These are phyloP conservation scores for Odontothrips loti DNA, from an alignment of 2,888 invertebrate genomes.

Conservation along the genomic window DNA sequence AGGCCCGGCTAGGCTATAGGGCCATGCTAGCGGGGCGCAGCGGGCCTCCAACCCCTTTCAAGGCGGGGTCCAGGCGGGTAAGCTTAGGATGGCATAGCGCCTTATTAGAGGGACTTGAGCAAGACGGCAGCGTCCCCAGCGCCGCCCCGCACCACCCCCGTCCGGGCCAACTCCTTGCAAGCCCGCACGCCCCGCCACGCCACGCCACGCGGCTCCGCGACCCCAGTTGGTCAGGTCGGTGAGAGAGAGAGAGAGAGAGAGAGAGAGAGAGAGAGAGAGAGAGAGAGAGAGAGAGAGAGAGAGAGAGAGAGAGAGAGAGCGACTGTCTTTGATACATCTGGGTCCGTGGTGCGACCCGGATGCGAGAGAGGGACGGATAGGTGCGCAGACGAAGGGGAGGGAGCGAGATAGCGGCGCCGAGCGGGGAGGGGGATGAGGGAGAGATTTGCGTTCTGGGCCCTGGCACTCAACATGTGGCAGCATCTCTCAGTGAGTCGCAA, in stretches of 20 bases:
- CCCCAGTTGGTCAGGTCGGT: not conserved
- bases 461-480: constrained; percentile 21
- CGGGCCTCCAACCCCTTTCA: constrained; percentile 1
- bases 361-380: not conserved
- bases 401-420: not conserved
- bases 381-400: not conserved
- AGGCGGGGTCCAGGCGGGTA: not conserved
- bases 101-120: constrained; percentile 26
- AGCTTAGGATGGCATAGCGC: constrained; percentile 24
- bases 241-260: not conserved
- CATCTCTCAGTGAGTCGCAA: not conserved
- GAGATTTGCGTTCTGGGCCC: constrained; percentile 8
- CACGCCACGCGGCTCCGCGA: no score
- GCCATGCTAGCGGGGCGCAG: not conserved
- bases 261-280: constrained; percentile 1
- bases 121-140: not conserved
- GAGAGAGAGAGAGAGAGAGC: not conserved
- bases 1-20: not conserved
- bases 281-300: constrained; percentile 1
- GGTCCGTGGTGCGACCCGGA: not conserved
- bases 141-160: not conserved
- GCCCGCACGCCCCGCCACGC: no score
- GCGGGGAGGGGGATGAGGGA: not conserved
- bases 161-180: not conserved
- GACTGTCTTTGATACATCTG: not conserved